Conservation (phyloP, 2,888 invertebrate species). For the Philonicus albiceps region DNA sequence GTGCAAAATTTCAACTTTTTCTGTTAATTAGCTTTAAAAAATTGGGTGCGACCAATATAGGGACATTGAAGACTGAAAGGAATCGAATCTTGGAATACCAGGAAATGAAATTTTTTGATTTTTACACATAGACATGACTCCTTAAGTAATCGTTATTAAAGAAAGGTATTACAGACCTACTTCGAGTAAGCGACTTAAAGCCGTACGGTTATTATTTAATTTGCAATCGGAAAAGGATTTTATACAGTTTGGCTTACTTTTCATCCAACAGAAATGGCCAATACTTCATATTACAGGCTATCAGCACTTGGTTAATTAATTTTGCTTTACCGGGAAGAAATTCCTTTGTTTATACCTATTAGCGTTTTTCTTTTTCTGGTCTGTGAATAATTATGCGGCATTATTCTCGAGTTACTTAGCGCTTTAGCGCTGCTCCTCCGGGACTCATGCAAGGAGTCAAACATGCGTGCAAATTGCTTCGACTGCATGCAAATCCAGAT, state of each 20-base stretch:
- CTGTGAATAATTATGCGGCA: not conserved
- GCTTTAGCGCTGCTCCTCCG: not conserved
- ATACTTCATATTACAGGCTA: not conserved
- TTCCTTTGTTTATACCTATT: not conserved
- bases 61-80: too few species aligned
- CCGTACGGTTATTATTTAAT: too few species aligned
- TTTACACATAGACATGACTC: not conserved
- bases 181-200: not conserved
- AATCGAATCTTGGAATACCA: too few species aligned
- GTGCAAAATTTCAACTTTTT: too few species aligned
- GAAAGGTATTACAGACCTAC: too few species aligned
- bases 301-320: not conserved
- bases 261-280: not conserved
- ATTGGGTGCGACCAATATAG: too few species aligned
- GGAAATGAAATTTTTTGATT: not conserved
- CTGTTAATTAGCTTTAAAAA: too few species aligned
- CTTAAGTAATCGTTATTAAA: not conserved
- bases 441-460: not conserved
- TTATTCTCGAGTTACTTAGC: not conserved
- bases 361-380: not conserved
- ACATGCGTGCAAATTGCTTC: not conserved
- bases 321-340: not conserved
- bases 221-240: not conserved
- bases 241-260: not conserved
- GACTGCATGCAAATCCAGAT: not conserved